Evolutionary conservation across 1,140 invertebrate genomes (phyloP).

Genomic region (Bombus terrestris): DNA sequence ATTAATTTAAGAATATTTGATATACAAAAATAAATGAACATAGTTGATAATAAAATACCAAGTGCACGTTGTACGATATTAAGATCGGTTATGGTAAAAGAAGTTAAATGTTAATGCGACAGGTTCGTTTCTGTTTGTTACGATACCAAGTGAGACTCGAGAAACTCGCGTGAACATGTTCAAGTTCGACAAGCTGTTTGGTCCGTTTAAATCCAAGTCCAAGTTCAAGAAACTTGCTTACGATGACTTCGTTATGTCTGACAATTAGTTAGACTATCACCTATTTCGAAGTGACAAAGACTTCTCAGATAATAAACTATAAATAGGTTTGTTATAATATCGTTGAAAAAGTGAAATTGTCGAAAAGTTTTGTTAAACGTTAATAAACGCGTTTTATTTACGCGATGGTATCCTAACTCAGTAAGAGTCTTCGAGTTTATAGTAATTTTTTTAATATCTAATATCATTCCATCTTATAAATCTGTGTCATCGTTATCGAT

Average conservation of each 20-base stretch:
- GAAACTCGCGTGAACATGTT: constrained; percentile 57
- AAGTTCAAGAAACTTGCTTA: constrained; percentile 49
- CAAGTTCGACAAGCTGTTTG: constrained; percentile 53
- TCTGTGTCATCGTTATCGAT: background rate
- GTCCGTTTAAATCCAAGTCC: background rate
- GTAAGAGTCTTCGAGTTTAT: too few species aligned
- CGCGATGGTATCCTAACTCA: background rate
- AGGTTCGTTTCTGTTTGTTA: constrained; percentile 39
- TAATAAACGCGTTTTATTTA: background rate
- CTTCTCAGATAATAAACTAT: constrained; percentile 56
- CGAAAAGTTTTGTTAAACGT: background rate
- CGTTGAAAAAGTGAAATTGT: constrained; percentile 11
- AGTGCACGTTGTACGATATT: background rate
- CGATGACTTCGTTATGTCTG: constrained; percentile 58
- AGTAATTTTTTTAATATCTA: too few species aligned
- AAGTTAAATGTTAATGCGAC: too few species aligned
- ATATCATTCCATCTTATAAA: background rate
- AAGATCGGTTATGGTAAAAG: background rate
- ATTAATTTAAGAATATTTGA: background rate
- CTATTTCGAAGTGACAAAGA: constrained; percentile 50
- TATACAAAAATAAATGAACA: too few species aligned
- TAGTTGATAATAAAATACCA: too few species aligned
- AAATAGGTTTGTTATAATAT: constrained; percentile 51
- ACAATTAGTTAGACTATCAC: constrained; percentile 37
- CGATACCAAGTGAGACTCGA: constrained; percentile 44